Conservation (phyloP, 2,888 invertebrate genomes). For the Xylophagus ater region DNA sequence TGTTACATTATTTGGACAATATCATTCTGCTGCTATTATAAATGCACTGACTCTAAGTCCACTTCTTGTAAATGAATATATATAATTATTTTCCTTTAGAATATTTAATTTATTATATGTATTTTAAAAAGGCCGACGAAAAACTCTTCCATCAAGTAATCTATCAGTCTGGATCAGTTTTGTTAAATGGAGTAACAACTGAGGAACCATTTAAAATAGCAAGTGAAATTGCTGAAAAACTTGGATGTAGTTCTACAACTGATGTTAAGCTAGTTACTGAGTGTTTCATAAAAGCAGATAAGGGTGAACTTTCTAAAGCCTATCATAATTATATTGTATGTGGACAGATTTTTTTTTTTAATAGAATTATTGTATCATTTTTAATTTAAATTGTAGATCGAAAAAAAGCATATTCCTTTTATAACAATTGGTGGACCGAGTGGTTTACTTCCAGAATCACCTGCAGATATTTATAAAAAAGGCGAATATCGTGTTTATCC, state of each 20-base stretch:
- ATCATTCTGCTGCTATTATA: constrained; percentile 38
- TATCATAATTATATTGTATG: constrained; percentile 4
- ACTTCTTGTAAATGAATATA: constrained; percentile 24
- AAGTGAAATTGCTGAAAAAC: constrained; percentile 31
- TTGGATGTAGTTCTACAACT: constrained; percentile 23
- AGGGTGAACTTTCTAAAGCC: neutral
- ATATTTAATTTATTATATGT: neutral
- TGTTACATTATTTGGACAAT: constrained; percentile 40
- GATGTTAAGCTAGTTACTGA: constrained; percentile 25
- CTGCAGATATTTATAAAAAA: constrained; percentile 2
- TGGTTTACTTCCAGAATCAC: neutral
- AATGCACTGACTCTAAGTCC: constrained; percentile 31
- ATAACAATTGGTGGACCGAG: constrained; percentile 8
- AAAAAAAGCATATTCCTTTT: constrained; percentile 1
- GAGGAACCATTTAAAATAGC: constrained; percentile 24
- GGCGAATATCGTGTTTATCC: constrained; percentile 4
- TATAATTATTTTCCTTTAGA: neutral
- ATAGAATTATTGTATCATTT: too few relatives aligned
- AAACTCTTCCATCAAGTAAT: constrained; percentile 38
- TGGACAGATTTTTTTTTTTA: neutral
- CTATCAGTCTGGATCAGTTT: constrained; percentile 37
- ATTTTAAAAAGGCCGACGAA: constrained; percentile 21
- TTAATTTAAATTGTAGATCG: constrained; percentile 1
- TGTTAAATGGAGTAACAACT: constrained; percentile 37
- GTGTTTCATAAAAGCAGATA: constrained; percentile 23